Evolutionary conservation across 2,113 vertebrate species (phyloP).

Genomic region (Ciconia stormi): DNA sequence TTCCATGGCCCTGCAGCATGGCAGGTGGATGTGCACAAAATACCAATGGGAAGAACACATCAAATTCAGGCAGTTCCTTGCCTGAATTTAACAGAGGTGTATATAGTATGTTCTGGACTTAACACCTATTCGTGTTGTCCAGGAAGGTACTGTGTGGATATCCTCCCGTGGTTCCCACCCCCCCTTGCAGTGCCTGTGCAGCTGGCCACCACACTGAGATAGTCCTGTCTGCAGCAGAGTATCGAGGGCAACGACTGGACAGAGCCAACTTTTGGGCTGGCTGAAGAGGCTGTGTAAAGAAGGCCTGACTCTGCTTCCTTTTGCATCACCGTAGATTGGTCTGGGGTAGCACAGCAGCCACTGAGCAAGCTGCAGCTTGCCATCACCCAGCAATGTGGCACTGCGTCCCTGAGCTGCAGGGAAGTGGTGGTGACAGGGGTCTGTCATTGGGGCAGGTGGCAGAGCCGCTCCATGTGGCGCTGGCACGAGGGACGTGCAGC

Average conservation of each 20-base stretch:
- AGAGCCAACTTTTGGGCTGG: background rate
- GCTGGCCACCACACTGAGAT: background rate
- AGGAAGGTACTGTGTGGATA: background rate
- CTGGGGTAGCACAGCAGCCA: background rate
- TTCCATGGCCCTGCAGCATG: background rate
- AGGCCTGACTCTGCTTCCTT: background rate
- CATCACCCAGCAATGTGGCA: too few species aligned
- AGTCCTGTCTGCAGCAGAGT: background rate
- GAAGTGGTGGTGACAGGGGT: too few species aligned
- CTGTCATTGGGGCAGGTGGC: accelerated
- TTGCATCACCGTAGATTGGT: background rate
- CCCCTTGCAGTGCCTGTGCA: background rate
- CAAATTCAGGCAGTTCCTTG: background rate
- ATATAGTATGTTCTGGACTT: background rate
- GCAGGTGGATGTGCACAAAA: background rate
- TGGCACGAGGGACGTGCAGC: background rate
- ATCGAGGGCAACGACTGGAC: accelerated
- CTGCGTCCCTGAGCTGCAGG: background rate
- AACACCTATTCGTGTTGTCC: background rate
- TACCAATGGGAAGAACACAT: background rate
- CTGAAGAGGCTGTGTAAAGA: background rate
- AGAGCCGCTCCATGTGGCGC: accelerated
- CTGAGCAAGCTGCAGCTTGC: background rate
- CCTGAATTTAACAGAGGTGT: background rate
- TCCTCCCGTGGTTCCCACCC: background rate